phyloP scores from a whole-genome alignment of 2,888 invertebrate species.

The Bhutanitis thaidina region DNA sequence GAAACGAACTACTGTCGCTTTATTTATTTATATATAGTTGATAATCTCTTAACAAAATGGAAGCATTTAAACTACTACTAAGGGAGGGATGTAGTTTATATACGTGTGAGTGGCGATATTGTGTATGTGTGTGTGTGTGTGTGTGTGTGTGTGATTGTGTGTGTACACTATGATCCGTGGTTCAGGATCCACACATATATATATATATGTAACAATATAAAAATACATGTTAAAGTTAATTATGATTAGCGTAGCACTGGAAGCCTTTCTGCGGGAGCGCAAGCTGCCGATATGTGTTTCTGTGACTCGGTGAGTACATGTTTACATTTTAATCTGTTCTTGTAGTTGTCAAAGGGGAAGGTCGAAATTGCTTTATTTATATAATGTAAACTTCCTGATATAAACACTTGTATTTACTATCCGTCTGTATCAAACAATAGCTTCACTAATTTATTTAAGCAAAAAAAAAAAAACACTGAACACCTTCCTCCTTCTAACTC shows the following conservation, averaged over 20 bases:
- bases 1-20: slow-evolving; percentile 36
- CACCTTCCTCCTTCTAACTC: too few relatives aligned
- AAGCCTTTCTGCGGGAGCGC: slow-evolving; percentile 41
- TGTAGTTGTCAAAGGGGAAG: slow-evolving; percentile 5
- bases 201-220: slow-evolving; percentile 30
- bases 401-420: too few relatives aligned
- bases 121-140: slow-evolving; percentile 36
- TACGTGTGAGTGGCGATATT: slow-evolving; percentile 25
- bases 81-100: slow-evolving; percentile 45
- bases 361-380: too few relatives aligned
- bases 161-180: slow-evolving; percentile 27
- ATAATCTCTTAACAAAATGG: slow-evolving; percentile 37
- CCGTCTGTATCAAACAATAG: too few relatives aligned
- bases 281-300: slow-evolving; percentile 51
- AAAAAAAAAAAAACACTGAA: too few relatives aligned
- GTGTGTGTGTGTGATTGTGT: slow-evolving; percentile 37
- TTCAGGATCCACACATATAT: slow-evolving; percentile 33
- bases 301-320: slow-evolving; percentile 59
- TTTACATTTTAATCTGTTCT: slow-evolving; percentile 1
- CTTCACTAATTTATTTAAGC: too few relatives aligned
- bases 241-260: slow-evolving; percentile 39
- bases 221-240: slow-evolving; percentile 21
- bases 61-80: slow-evolving; percentile 64
- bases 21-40: slow-evolving; percentile 47
- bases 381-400: too few relatives aligned